Evolutionary conservation across 2,113 vertebrate genomes (phyloP).

Genomic region (Phoenicopterus ruber): DNA sequence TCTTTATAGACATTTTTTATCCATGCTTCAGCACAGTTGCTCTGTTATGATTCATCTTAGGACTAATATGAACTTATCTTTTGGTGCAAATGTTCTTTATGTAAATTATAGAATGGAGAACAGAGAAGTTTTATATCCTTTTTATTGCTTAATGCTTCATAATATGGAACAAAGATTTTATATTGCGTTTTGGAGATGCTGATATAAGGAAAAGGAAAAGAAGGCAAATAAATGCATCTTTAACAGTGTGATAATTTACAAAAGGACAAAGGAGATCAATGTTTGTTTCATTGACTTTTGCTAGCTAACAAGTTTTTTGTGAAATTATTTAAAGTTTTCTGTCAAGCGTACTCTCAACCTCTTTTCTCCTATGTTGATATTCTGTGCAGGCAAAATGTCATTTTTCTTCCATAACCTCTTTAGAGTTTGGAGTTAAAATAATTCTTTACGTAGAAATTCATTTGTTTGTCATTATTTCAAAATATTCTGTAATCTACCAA

Average conservation of each 20-base stretch:
- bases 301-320: background rate
- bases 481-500: background rate
- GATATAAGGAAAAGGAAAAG: background rate
- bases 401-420: background rate
- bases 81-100: conserved; percentile 23
- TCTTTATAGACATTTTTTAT: conserved; percentile 20
- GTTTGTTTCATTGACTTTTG: background rate
- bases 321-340: background rate
- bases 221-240: background rate
- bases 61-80: conserved; percentile 7
- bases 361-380: background rate
- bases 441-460: background rate
- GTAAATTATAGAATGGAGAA: conserved; percentile 17
- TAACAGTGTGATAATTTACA: background rate
- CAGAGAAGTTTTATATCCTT: background rate
- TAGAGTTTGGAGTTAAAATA: background rate
- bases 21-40: conserved; percentile 11
- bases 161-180: conserved; percentile 32
- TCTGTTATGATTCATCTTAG: background rate
- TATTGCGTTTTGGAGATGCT: background rate
- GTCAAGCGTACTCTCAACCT: background rate
- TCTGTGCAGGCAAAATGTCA: background rate
- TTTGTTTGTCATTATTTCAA: background rate
- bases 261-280: background rate
- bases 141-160: conserved; percentile 43